These are phyloP conservation scores for Lepilemur ruficaudatus DNA, from an alignment of 2,797 vertebrate genomes.

Conservation along the genomic window DNA sequence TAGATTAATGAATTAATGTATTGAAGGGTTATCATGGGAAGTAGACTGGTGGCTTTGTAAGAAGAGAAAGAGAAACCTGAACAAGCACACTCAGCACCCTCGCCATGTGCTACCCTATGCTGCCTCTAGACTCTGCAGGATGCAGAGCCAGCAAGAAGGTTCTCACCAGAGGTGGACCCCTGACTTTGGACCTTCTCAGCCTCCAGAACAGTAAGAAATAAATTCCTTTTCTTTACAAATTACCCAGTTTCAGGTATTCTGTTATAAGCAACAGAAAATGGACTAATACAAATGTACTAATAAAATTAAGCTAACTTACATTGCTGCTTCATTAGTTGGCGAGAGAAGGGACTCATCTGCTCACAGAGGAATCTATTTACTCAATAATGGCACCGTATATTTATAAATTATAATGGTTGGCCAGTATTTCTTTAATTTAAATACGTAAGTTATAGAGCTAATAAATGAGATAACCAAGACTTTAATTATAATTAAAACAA, in stretches of 20 bases:
- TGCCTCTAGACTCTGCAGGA: neutral
- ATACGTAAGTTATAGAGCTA: slow-evolving; percentile 76
- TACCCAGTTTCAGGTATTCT: neutral
- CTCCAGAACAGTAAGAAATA: neutral
- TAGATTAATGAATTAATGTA: neutral
- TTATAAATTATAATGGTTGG: slow-evolving; percentile 66
- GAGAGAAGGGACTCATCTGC: slow-evolving; percentile 57
- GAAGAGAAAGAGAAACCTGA: neutral
- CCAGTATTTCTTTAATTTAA: slow-evolving; percentile 76
- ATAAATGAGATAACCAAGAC: slow-evolving; percentile 76
- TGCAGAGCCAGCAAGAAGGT: neutral
- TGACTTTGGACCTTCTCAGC: neutral
- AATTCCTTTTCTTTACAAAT: neutral
- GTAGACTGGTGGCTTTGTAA: neutral
- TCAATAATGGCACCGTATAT: slow-evolving; percentile 69
- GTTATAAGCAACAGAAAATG: neutral
- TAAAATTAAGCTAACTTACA: slow-evolving; percentile 63
- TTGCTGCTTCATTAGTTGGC: slow-evolving; percentile 77
- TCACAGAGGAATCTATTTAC: slow-evolving; percentile 64
- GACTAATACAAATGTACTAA: slow-evolving; percentile 36
- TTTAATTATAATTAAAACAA: slow-evolving; percentile 76
- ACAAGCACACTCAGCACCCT: neutral
- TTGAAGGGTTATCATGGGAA: neutral
- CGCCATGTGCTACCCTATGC: neutral
- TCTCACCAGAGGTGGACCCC: no score